Percentiles rank a stretch among this genome's conserved stretches.
Evolutionary conservation across 37 sponge, comb jelly and placozoan species (phyloP).

Genomic region (Eunapius fragilis): DNA sequence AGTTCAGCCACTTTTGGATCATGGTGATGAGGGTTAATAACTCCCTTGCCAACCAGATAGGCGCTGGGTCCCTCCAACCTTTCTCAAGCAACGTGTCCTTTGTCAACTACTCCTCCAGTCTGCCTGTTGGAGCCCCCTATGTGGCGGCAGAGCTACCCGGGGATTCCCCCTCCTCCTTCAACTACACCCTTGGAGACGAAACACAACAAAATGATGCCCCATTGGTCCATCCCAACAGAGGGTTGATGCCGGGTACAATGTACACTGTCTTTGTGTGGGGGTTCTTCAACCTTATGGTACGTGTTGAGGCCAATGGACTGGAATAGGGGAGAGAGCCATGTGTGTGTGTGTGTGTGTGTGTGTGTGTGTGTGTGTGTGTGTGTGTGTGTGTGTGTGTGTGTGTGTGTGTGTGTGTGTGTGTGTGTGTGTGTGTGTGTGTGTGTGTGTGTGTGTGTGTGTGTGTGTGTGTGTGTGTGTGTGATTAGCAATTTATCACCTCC

Average conservation of each 20-base stretch:
- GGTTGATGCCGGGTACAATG: not conserved
- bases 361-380: no score
- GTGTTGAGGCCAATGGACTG: not conserved
- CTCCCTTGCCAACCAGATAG: not conserved
- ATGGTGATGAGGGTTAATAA: constrained; percentile 6
- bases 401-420: no score
- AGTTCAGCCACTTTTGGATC: constrained; percentile 20
- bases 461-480: not conserved
- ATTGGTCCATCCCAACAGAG: constrained; percentile 8
- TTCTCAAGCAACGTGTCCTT: constrained; percentile 24
- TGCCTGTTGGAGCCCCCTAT: constrained; percentile 8
- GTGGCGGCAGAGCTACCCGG: constrained; percentile 34
- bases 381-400: no score
- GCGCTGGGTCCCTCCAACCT: not conserved
- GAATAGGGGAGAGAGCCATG: not conserved
- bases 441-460: constrained; percentile 12
- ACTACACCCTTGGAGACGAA: constrained; percentile 21
- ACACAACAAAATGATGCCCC: not conserved
- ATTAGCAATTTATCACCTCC: not conserved
- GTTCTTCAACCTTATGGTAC: constrained; percentile 2
- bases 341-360: no score
- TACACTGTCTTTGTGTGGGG: constrained; percentile 41
- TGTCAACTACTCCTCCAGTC: constrained; percentile 1
- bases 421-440: no score
- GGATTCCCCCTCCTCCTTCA: not conserved